phyloP scores from a whole-genome alignment of 2,113 vertebrate genomes.

The Megaceryle torquata region DNA sequence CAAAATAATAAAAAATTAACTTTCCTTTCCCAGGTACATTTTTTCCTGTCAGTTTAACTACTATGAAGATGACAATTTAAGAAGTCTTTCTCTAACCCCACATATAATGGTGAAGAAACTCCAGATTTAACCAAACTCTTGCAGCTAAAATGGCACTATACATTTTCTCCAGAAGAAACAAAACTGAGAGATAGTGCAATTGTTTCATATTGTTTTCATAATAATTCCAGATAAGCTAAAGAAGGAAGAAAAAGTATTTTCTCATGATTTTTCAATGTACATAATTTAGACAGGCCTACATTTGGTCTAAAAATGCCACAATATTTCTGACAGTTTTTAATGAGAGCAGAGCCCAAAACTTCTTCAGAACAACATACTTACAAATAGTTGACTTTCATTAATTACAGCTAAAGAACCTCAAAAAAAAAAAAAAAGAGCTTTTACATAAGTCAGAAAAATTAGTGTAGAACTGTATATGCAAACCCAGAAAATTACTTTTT shows the following conservation, averaged over 20 bases:
- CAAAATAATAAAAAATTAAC: not conserved
- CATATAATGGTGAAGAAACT: not conserved
- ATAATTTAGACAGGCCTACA: not conserved
- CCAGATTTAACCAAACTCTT: not conserved
- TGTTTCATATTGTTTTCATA: not conserved
- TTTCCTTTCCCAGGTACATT: not conserved
- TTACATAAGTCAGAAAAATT: not conserved
- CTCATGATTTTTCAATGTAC: not conserved
- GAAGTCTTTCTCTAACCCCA: not conserved
- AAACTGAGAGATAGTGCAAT: not conserved
- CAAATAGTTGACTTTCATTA: not conserved
- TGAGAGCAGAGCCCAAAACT: fast-evolving
- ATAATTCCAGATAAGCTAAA: not conserved
- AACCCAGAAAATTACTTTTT: not conserved
- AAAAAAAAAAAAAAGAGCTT: not conserved
- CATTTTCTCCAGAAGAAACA: not conserved
- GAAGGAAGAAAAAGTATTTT: not conserved
- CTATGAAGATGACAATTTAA: not conserved
- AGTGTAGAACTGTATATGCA: not conserved
- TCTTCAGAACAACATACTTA: not conserved
- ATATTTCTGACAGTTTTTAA: not conserved
- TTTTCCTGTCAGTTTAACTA: not conserved
- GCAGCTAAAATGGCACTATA: not conserved
- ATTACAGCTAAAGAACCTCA: not conserved
- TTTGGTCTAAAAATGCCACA: not conserved